Evolutionary conservation across 2,888 invertebrate genomes (phyloP).

Genomic region (Synanthedon tipuliformis): DNA sequence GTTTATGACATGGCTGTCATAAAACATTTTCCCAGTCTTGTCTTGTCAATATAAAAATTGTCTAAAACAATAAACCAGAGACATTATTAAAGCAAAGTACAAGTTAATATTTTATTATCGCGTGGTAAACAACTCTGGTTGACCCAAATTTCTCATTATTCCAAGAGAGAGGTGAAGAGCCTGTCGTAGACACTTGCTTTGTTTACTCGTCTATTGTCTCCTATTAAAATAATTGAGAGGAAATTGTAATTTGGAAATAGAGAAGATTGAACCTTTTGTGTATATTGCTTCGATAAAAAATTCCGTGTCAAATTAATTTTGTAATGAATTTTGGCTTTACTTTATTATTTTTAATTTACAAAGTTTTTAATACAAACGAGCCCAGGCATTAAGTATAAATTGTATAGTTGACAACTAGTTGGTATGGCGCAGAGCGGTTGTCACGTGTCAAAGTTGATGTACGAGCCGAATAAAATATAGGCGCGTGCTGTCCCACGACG

Average conservation of each 20-base stretch:
- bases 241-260: not conserved
- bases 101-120: too few relatives aligned
- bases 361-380: too few relatives aligned
- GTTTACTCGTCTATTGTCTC: not conserved
- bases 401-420: not conserved
- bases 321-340: not conserved
- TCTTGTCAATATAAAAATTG: too few relatives aligned
- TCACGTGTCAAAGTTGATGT: slow-evolving; percentile 32
- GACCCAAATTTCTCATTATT: not conserved
- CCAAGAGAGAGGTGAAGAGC: not conserved
- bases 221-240: not conserved
- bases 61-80: too few relatives aligned
- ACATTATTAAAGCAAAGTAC: too few relatives aligned
- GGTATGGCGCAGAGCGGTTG: slow-evolving; percentile 16
- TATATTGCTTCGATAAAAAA: not conserved
- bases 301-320: not conserved
- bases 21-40: too few relatives aligned
- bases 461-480: slow-evolving; percentile 32
- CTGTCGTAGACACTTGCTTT: not conserved
- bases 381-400: not conserved
- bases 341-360: not conserved
- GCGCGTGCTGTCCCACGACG: slow-evolving; percentile 15
- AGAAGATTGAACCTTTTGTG: not conserved
- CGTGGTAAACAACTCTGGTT: not conserved
- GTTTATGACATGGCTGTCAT: too few relatives aligned